These are phyloP conservation scores for Engraulis encrasicolus DNA, from an alignment of 2,113 vertebrate species.

Conservation along the genomic window DNA sequence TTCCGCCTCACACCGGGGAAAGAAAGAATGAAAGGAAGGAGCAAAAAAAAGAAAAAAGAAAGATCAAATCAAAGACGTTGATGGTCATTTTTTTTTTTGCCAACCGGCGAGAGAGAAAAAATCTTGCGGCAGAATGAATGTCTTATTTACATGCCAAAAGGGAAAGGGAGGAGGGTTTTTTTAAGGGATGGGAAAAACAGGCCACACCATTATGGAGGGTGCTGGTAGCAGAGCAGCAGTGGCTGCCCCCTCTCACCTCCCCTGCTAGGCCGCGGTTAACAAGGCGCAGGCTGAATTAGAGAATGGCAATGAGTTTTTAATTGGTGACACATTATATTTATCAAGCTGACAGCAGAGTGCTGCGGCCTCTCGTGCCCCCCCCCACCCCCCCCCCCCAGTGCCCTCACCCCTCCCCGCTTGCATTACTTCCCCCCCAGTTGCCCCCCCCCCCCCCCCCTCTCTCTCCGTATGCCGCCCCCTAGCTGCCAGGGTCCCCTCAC, in stretches of 20 bases:
- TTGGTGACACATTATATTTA: conserved; percentile 97
- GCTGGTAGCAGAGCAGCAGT: conserved; percentile 75
- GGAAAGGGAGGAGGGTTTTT: conserved; percentile 71
- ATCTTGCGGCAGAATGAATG: conserved; percentile 87
- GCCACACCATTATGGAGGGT: conserved; percentile 76
- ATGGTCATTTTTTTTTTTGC: conserved; percentile 89
- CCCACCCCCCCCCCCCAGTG: no score
- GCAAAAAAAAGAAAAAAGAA: conserved; percentile 74
- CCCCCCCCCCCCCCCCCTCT: conserved; percentile 75
- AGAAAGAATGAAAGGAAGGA: conserved; percentile 24
- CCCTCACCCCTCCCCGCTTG: conserved; percentile 34
- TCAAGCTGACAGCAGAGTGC: conserved; percentile 87
- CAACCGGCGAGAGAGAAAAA: conserved; percentile 49
- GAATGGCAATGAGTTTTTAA: conserved; percentile 94
- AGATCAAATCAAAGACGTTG: conserved; percentile 89
- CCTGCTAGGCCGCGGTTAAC: conserved; percentile 86
- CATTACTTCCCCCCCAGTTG: conserved; percentile 82
- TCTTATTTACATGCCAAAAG: conserved; percentile 94
- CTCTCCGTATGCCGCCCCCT: conserved; percentile 73
- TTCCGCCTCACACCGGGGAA: conserved; percentile 42
- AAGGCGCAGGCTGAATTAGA: conserved; percentile 83
- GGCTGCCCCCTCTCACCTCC: conserved; percentile 68
- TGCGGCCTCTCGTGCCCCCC: conserved; percentile 82
- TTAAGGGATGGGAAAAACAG: conserved; percentile 83
- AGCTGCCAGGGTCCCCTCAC: conserved; percentile 73